Base-by-base conservation (phyloP, 2,797 vertebrate species). In the Sebastes taczanowskii region DNA sequence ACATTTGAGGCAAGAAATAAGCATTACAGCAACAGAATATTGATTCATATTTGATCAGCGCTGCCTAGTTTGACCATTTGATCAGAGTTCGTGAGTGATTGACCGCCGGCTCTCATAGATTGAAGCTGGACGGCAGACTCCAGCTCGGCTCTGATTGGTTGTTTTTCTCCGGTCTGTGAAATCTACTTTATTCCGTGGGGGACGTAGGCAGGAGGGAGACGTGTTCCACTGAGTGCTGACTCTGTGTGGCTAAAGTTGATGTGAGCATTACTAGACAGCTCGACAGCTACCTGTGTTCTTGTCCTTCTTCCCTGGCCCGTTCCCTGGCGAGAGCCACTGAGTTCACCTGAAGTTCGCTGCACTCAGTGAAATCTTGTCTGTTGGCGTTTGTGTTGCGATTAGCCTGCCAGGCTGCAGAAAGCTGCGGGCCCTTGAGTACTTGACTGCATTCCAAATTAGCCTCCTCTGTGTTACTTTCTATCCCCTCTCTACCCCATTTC, bases 341-440 rank as follows among this genome's bases (percentile, higher is more conserved):
- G 90, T 92, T 90, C 91, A 89, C 38, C 72, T 61, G 52, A 78
- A 85, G 85, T 90, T 91, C 67, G 71, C 77, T 66, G 81, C 77
- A 74, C 76, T 87, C 80, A 74, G 63, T 82, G 78, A 87, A 92
- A 79, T 87, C 87, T 76, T 73, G 77, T 78, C 70, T 69, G 78
- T 64, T 87, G 82, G 82, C 46, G 25, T 81, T 67, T 80, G 69
- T 20, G 70, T 73, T 86, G 78, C 5, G 38, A 84, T 91, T 79
- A 86, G 61, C 76, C 75, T 75, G 85, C 82, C 78, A 83, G 74
- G 72, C 86, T 77, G 72, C 80, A 81, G 71, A 88, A 83, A 85
- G 68, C 81, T 63, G 10, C 42, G 27, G 77, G 76, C 69, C 66
- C 76, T 74, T 71, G 70, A 88, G 83, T 82, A 78, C 83, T 88